Base-by-base conservation (phyloP, 2,888 invertebrate genomes). In the Aricia artaxerxes region DNA sequence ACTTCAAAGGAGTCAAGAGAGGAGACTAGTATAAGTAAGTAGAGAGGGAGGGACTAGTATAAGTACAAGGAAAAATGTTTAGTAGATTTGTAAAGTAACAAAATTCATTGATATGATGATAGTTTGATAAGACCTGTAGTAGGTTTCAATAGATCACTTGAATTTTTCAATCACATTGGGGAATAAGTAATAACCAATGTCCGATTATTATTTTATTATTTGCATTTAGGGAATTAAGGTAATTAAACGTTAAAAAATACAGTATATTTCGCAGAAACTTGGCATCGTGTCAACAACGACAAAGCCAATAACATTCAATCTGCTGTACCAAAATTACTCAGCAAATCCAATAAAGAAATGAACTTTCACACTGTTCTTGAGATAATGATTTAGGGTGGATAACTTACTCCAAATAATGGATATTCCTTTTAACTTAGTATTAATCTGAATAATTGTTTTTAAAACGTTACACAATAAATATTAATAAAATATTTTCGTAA, bases 231-330 rank as follows among this genome's bases (percentile, higher is more conserved):
- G 9, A 31, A 31, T 64, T 69, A 13, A 40, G 2, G 61, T 53
- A 69, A 31, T 40, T 72, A 61, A 77, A 72, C 77, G 24, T 38
- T 57, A 35, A 72, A 57, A 77, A 79, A 53, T 77, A 38, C 44
- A 61, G 40, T 38, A 64, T 40, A 61, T 38, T 77, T 77, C 53
- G 72, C 44, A 38, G 31, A 81, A 78, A 83, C 80, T 85, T 85
- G 85, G 85, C 85, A 85, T 73, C 79, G 84, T 85, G 85, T 83
- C 85, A 85, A 85, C 83, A 83, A 81, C 82, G 83, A 83, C 82
- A 83, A 82, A 81, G 82, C 82, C 79, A 78, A 79, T 75, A 78
- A 80, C 78, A 82, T 78, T 75, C 76, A 76, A 82, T 53, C 78
- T 11, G 72, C 77, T 78, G 78, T 78, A 80, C 78, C 81, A 79